Percentiles rank a stretch among this genome's conserved stretches.
Conservation (phyloP, 2,888 invertebrate species). For the Cerastoderma edule region DNA sequence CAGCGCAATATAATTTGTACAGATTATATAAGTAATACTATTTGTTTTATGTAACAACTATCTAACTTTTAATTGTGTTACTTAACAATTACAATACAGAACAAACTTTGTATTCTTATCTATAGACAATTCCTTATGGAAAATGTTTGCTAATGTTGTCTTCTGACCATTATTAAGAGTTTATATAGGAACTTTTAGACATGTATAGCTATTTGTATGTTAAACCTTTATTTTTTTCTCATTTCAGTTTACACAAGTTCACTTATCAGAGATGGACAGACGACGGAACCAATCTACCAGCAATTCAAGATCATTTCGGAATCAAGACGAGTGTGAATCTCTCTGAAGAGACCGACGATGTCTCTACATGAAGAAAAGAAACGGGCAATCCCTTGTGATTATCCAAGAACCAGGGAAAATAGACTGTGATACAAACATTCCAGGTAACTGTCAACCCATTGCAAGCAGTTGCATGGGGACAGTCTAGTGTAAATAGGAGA, state of each 20-base stretch:
- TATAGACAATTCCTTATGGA: too few relatives aligned
- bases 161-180: too few relatives aligned
- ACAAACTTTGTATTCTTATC: too few relatives aligned
- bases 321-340: neutral
- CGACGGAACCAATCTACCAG: conserved; percentile 26
- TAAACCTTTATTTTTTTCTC: conserved; percentile 17
- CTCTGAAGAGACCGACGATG: neutral
- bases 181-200: too few relatives aligned
- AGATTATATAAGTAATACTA: too few relatives aligned
- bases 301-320: conserved; percentile 26
- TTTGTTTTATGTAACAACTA: too few relatives aligned
- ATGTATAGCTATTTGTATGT: too few relatives aligned
- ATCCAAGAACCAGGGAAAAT: neutral
- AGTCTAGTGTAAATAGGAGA: too few relatives aligned
- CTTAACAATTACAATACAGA: too few relatives aligned
- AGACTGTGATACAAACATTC: neutral
- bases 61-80: too few relatives aligned
- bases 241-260: conserved; percentile 30
- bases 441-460: neutral
- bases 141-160: too few relatives aligned
- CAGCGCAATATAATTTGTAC: too few relatives aligned
- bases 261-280: conserved; percentile 13
- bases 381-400: neutral
- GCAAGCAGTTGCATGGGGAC: conserved; percentile 1
- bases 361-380: neutral